Percentiles rank a stretch among this genome's conserved stretches.
Conservation (phyloP, 1,140 invertebrate species). For the Temnothorax nylanderi region DNA sequence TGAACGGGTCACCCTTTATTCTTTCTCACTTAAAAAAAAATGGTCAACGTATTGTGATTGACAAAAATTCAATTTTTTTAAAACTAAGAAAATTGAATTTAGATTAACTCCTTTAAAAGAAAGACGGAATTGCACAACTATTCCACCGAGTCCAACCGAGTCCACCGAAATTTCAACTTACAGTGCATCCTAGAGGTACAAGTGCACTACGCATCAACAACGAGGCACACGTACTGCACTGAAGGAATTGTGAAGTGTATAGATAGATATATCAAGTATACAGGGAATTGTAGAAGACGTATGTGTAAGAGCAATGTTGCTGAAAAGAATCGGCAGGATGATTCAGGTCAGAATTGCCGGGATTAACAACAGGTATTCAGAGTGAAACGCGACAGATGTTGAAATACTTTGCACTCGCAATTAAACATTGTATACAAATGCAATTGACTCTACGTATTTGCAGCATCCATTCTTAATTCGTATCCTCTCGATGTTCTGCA, state of each 20-base stretch:
- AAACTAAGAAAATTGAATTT: background rate
- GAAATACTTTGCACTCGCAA: slow-evolving; percentile 21
- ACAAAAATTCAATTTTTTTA: background rate
- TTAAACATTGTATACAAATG: slow-evolving; percentile 5
- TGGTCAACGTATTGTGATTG: background rate
- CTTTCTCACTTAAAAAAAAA: background rate
- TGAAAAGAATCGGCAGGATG: background rate
- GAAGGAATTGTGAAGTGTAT: slow-evolving; percentile 17
- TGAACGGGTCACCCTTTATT: too few relatives aligned
- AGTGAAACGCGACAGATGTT: slow-evolving; percentile 18
- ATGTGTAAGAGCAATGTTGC: background rate
- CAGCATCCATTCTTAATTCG: background rate
- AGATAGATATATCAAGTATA: background rate
- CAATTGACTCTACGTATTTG: background rate
- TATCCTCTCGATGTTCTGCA: slow-evolving; percentile 37
- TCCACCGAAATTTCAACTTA: background rate
- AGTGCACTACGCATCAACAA: slow-evolving; percentile 39
- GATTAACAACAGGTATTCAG: background rate
- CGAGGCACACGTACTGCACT: slow-evolving; percentile 30
- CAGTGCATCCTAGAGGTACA: slow-evolving; percentile 37
- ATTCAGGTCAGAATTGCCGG: background rate
- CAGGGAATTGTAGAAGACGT: background rate
- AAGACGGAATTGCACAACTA: background rate
- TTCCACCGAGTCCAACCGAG: background rate
- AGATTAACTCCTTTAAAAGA: background rate